Evolutionary conservation across 2,113 vertebrate genomes (phyloP).

Genomic region (Phodopus roborovskii): DNA sequence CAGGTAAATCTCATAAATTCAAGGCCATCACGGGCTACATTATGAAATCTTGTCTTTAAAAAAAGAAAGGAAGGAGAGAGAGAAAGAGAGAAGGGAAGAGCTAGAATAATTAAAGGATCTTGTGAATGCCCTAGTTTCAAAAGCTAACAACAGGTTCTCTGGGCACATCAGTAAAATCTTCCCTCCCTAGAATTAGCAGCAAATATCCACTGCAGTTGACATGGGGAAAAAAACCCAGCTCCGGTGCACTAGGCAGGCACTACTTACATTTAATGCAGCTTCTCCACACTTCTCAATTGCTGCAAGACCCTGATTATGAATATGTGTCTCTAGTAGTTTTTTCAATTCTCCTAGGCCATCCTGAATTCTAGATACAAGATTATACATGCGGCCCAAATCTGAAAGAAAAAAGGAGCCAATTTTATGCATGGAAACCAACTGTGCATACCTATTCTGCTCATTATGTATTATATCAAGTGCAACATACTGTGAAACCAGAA

Average conservation of each 20-base stretch:
- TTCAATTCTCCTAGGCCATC: slow-evolving; percentile 98
- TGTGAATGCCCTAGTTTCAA: background rate
- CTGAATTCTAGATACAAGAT: slow-evolving; percentile 98
- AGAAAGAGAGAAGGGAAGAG: too few species aligned
- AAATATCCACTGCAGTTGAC: background rate
- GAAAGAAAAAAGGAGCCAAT: slow-evolving; percentile 46
- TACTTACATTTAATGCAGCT: slow-evolving; percentile 96
- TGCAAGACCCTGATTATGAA: slow-evolving; percentile 99
- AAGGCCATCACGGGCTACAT: background rate
- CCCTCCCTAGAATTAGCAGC: background rate
- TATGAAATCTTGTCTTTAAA: background rate
- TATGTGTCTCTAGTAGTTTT: slow-evolving; percentile 98
- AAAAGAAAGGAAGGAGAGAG: background rate
- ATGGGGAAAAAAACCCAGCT: background rate
- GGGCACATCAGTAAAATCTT: too few species aligned
- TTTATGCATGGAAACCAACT: slow-evolving; percentile 13
- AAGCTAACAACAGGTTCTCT: background rate
- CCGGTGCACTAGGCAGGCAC: background rate
- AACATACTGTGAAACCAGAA: background rate
- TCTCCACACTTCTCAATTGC: slow-evolving; percentile 99
- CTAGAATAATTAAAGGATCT: background rate
- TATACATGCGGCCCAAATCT: slow-evolving; percentile 99
- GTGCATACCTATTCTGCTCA: background rate
- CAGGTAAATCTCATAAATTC: background rate
- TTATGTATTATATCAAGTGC: background rate